Base-by-base conservation (phyloP, 2,888 invertebrate genomes). In the Sarcophaga subvicina region DNA sequence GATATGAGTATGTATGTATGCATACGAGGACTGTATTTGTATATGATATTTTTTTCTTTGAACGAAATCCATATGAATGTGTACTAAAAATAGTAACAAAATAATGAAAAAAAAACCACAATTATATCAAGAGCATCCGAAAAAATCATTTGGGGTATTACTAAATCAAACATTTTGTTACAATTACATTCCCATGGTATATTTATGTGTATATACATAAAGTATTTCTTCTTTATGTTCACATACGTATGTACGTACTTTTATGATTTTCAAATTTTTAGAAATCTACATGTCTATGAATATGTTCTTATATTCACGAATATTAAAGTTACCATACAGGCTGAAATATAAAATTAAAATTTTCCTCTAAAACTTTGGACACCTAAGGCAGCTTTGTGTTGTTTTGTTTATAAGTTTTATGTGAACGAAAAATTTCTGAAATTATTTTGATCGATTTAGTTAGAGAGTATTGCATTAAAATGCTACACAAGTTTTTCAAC, bases 81-180 rank as follows among this genome's bases (percentile, higher is more conserved):
- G 14, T 77, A 5, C 59, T 78, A 77, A 66, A 83, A 77, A 77
- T 77, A 79, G 62, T 10, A 37, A 37, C 83, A 22, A n/a, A 37
- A 37, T 37, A 8, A 37, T 4, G 27, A 37, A 37, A 37, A 37
- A 54, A 14, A 67, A 69, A 37, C 66, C 60, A 83, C 83, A 77
- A 71, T 64, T 22, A 66, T 17, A 82, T 66, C 76, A 71, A 69
- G 82, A 70, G 82, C 82, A 77, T 70, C 64, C 25, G 37, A 66
- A 70, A 69, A 77, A 22, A 37, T 37, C 64, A 64, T 75, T 75
- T 75, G 64, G 75, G 75, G 75, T 75, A 47, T 49, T 25, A 54
- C 17, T 75, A 14, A 14, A 54, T 17, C 17, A 14, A 54, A 54
- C 12, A 54, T 54, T 14, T 54, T 17, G 14, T 54, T 54, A 14